Evolutionary conservation across 2,797 vertebrate genomes (phyloP).

Genomic region (Antennarius maculatus): DNA sequence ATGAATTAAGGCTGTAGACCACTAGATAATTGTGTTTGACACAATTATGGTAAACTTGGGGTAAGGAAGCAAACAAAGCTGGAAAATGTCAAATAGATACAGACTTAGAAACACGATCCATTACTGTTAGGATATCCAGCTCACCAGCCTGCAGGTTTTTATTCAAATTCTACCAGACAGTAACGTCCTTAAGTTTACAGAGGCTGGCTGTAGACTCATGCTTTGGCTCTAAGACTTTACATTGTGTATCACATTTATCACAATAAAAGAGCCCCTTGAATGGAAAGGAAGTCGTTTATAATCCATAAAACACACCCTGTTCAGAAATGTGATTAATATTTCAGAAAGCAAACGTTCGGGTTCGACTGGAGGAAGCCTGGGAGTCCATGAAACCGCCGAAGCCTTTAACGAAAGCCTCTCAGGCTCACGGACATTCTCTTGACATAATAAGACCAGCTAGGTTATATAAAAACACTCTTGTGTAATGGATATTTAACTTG

Average conservation of each 20-base stretch:
- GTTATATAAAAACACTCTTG: slow-evolving; percentile 75
- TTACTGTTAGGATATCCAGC: neutral
- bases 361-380: slow-evolving; percentile 12
- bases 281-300: neutral
- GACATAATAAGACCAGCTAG: slow-evolving; percentile 71
- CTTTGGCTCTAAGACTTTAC: neutral
- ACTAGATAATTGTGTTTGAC: neutral
- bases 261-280: neutral
- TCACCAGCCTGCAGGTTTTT: neutral
- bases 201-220: neutral
- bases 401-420: slow-evolving; percentile 47
- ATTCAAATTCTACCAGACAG: neutral
- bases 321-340: slow-evolving; percentile 12
- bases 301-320: slow-evolving; percentile 1
- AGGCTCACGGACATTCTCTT: slow-evolving; percentile 53
- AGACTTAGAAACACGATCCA: neutral
- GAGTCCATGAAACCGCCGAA: slow-evolving; percentile 11
- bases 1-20: neutral
- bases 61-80: no score
- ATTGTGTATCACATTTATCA: neutral
- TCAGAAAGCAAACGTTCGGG: slow-evolving; percentile 11
- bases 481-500: slow-evolving; percentile 67
- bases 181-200: neutral
- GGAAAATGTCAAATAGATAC: no score
- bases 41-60: neutral